Base-by-base conservation (phyloP, 2,113 vertebrate genomes). In the Verasper variegatus region DNA sequence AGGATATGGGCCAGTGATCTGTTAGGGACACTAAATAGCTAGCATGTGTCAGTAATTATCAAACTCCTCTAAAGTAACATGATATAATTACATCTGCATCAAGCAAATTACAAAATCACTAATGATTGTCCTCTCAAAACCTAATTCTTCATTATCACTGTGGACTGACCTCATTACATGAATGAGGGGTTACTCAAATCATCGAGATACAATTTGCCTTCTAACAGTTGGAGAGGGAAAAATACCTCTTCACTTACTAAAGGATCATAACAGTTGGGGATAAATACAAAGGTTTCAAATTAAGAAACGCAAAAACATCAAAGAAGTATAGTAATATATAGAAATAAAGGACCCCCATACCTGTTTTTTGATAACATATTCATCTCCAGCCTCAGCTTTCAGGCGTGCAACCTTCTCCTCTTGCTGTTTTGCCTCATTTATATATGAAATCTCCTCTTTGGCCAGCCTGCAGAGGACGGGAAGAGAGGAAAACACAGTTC, bases 331-430 rank as follows among this genome's bases (percentile, higher is more conserved):
- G 23, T 3, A 42, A 3, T 8, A 54, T 3, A 59, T 17, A 17
- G 5, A 59, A 31, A n/a, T 4, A 4, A 0, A 24, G 27, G 49
- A 49, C 40, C 4, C 85, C 94, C 58, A 0, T 81, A 92, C 98
- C 96, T 98, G 97, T 73, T 99, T 98, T 90, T 96, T 98, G 93
- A 99, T 96, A 77, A 95, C 86, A 84, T 97, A 98, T 62, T 96
- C 95, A 70, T 97, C 96, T 68, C 89, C 94, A 56, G 91, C 95
- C 88, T 97, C 96, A 9, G 95, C 94, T 92, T 96, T 97, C 94
- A 99, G 91, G 63, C 92, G 95, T 85, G 97, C 96, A 57, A 98
- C 90, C 91, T 95, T 97, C 93, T 97, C 96, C 94, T 98, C 97
- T 89, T 97, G 97, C 72, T 97, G 94, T 90, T 95, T 96, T 60